Conservation (phyloP, 2,113 vertebrate genomes). For the Bujurquina vittata region DNA sequence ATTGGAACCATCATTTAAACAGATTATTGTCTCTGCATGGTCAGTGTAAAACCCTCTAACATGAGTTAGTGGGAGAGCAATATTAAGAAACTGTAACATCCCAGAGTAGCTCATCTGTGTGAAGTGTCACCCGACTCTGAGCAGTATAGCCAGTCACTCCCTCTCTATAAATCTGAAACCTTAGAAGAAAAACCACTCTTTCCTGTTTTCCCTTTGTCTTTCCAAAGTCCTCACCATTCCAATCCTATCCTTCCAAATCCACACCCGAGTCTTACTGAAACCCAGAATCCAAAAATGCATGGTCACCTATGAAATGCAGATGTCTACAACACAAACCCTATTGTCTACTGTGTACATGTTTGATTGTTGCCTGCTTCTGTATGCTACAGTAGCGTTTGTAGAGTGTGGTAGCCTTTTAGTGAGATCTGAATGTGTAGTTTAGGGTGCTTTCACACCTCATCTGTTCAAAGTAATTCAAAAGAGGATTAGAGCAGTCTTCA, state of each 20-base stretch:
- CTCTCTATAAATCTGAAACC: slow-evolving; percentile 75
- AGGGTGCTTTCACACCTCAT: slow-evolving; percentile 50
- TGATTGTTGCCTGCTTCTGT: slow-evolving; percentile 74
- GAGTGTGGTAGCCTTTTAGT: slow-evolving; percentile 7
- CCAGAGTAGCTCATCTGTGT: slow-evolving; percentile 59
- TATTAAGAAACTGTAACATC: slow-evolving; percentile 34
- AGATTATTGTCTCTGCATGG: background rate
- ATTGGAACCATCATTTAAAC: background rate
- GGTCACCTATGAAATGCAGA: slow-evolving; percentile 90
- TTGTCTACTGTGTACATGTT: slow-evolving; percentile 46
- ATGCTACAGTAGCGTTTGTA: slow-evolving; percentile 26
- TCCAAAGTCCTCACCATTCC: slow-evolving; percentile 58
- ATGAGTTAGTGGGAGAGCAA: background rate
- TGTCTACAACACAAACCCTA: slow-evolving; percentile 85
- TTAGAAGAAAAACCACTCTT: slow-evolving; percentile 49
- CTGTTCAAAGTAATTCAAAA: background rate
- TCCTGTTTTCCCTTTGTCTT: slow-evolving; percentile 52
- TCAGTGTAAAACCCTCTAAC: background rate
- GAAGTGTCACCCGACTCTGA: slow-evolving; percentile 67
- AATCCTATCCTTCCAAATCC: slow-evolving; percentile 60
- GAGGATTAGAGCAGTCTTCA: background rate
- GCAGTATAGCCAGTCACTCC: slow-evolving; percentile 66
- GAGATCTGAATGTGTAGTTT: slow-evolving; percentile 26
- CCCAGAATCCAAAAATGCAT: slow-evolving; percentile 63
- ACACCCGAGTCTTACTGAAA: slow-evolving; percentile 50